Evolutionary conservation across 1,140 invertebrate genomes (phyloP), one percentile per base, ranked within the genome.

Genomic region (Apis cerana): DNA sequence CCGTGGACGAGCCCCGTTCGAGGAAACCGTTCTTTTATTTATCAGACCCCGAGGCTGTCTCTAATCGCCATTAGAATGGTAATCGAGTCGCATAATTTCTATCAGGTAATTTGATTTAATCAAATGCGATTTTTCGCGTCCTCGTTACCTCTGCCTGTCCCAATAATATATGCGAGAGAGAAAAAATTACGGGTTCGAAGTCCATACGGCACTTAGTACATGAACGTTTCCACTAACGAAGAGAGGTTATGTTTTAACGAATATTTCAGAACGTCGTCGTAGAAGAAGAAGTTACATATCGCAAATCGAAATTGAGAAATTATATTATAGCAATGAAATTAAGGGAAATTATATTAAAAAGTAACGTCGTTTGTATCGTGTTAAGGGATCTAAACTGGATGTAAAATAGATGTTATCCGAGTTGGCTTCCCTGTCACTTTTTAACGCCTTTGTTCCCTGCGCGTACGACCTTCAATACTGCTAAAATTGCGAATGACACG

Each of bases 81-180:
- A 87, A 87, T 87, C 64, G 74, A 43, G 48, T 33, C 54, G 68
- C 52, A 80, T 84, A 82, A 71, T 77, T 68, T 62, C 54, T 19
- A 61, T 61, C 15, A 33, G 58, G 62, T 56, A 68, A 87, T 87
- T 87, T 87, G 83, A 87, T 87, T 86, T 86, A 67, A 68, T 86
- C 71, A 7, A 43, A 79, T 70, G 43, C 43, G 62, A 33, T 23
- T 52, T 69, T 68, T 68, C 59, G 71, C 61, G 70, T 52, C 48
- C 12, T 9, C 48, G 19, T 52, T 58, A 58, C 33, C 33, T 33
- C 80, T 27, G 27, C 50, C 33, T n/a, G 52, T 65, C 71, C 12
- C 43, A 23, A 4, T 62, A 21, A 23, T 12, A 43, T n/a, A 33
- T 33, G 52, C 43, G 50, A 69, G 33, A 59, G 48, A 33, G 15